Percentiles rank a stretch among this genome's conserved stretches.
Conservation (phyloP, 1,140 invertebrate species). For the Lasioglossum albipes region DNA sequence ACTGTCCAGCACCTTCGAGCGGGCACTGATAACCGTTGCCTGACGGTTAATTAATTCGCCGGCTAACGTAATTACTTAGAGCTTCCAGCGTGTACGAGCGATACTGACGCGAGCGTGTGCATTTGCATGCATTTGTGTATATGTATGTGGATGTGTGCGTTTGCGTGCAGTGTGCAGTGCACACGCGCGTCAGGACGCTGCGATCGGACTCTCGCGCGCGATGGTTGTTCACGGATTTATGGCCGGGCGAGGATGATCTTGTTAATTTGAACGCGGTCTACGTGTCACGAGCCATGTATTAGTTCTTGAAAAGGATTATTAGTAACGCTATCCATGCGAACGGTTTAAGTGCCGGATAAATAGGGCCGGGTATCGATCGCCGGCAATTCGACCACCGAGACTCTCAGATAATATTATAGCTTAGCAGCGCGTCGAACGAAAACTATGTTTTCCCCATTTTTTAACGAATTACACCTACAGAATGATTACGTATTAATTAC, state of each 20-base stretch:
- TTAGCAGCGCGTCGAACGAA: too few species aligned
- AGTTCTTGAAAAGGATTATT: slow-evolving; percentile 36
- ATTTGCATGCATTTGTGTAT: neutral
- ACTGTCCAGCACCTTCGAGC: slow-evolving; percentile 59
- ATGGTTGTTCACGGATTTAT: slow-evolving; percentile 59
- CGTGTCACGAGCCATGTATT: slow-evolving; percentile 13
- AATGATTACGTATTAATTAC: too few species aligned
- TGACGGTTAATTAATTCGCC: slow-evolving; percentile 73
- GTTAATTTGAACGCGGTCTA: slow-evolving; percentile 45
- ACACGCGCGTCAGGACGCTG: neutral
- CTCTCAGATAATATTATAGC: too few species aligned
- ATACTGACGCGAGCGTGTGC: neutral
- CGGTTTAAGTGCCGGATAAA: slow-evolving; percentile 5
- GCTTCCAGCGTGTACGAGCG: slow-evolving; percentile 41
- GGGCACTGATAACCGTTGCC: slow-evolving; percentile 69
- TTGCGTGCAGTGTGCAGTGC: too few species aligned
- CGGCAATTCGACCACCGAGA: too few species aligned
- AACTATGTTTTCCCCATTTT: too few species aligned
- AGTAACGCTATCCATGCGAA: slow-evolving; percentile 25
- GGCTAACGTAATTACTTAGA: slow-evolving; percentile 72
- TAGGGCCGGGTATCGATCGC: neutral
- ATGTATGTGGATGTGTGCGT: neutral
- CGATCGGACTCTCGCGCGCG: slow-evolving; percentile 14
- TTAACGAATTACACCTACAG: too few species aligned
- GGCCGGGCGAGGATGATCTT: slow-evolving; percentile 58